Base-by-base conservation (phyloP, 1,140 invertebrate genomes). In the Camponotus vicinus region DNA sequence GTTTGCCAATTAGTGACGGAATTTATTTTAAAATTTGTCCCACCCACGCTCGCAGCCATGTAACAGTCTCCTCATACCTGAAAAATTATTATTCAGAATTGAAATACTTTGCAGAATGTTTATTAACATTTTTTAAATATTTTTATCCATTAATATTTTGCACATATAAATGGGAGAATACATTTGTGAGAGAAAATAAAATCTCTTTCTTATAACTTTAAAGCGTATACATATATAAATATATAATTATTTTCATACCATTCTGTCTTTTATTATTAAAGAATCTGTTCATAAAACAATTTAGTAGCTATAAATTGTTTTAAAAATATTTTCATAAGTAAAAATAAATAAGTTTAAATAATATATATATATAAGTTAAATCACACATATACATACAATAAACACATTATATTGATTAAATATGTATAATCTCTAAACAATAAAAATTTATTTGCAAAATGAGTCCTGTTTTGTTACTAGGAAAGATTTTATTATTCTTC, bases 21-120 rank as follows among this genome's bases (percentile, higher is more conserved):
- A 3, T 70, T 67, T 2, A 42, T 59, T 82, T 42, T 57, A 59
- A 21, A 82, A 59, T 71, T 71, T 59, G 32, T 71, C 6, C 15
- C 21, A 42, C 34, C 21, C 34, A 37, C 3, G 11, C 32, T 40
- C n/a, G 13, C 13, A 21, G 32, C 18, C n/a, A 55, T 15, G n/a
- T 49, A 49, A 66, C 40, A 61, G 21, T 45, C 32, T 13, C 52
- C n/a, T n/a, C 3, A 7, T 21, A 45, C n/a, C 52, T 45, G 8
- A 1, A 71, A 82, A 42, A 69, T 21, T 8, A 55, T 3, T 70
- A 42, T 6, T 57, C 13, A 45, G 21, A 73, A 52, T 52, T 52
- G 13, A 37, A 67, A 52, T 34, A n/a, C 6, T 3, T 42, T 34
- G 32, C 9, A 64, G 9, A 32, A 64, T 64, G 4, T 45, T 32